Percentiles rank a stretch among this genome's conserved stretches.
These are phyloP conservation scores for Melanchra persicariae DNA, from an alignment of 2,888 invertebrate species.

Conservation along the genomic window DNA sequence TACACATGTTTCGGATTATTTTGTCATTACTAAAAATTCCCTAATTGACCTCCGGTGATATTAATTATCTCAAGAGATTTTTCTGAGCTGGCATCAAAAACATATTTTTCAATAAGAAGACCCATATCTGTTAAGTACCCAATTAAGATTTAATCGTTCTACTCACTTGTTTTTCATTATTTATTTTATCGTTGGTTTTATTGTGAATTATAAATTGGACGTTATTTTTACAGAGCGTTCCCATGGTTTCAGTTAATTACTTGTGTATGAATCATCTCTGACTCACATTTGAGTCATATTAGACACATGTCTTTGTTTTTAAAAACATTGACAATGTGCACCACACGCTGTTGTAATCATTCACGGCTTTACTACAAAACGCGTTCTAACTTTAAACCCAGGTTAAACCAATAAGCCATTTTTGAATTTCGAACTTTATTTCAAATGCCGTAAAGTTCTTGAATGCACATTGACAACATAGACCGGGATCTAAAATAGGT, in stretches of 20 bases:
- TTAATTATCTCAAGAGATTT: background rate
- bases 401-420: no score
- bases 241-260: background rate
- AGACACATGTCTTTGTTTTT: background rate
- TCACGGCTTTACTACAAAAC: no score
- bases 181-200: background rate
- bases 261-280: background rate
- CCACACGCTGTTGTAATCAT: conserved; percentile 1
- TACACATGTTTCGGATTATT: background rate
- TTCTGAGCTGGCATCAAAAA: background rate
- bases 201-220: background rate
- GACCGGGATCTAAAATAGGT: no score
- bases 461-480: no score
- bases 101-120: background rate
- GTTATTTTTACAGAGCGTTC: background rate
- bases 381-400: no score
- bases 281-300: background rate
- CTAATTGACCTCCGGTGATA: background rate
- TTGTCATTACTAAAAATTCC: background rate
- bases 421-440: no score
- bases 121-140: background rate
- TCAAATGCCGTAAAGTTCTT: no score
- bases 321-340: background rate
- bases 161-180: background rate
- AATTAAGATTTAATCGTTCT: background rate